Evolutionary conservation across 2,888 invertebrate species (phyloP), one percentile per base, ranked within the genome.

Genomic region (Microchrysa polita): DNA sequence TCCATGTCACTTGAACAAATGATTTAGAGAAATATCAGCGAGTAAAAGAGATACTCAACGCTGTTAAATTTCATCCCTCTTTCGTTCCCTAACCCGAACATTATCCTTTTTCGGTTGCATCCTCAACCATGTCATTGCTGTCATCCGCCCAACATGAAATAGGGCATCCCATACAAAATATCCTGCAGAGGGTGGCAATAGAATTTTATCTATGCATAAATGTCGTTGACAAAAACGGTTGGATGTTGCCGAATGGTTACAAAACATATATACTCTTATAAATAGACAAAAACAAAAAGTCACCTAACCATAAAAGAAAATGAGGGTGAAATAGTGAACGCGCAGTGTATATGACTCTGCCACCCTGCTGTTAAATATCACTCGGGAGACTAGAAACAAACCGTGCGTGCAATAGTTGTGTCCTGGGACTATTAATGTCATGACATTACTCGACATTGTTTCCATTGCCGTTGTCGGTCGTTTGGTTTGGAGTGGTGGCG

Each of bases 291-390:
- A 16, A 65, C 65, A 65, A 57, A 53, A 23, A 75, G 74, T 72
- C 74, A 74, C 65, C 73, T 74, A 67, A 73, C 74, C 74, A 73
- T 74, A 73, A 73, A 75, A 73, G 60, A 40, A 73, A 42, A 73
- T 69, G 74, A 76, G 74, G 76, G 74, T 72, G 71, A 73, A 34
- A 74, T 63, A 61, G 72, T 34, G 27, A 5, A 34, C 67, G 72
- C 55, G n/a, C n/a, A n/a, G n/a, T 55, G 61, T 40, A 22, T 67
- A 23, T n/a, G 40, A 12, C 61, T 34, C 42, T 67, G 72, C 75
- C 74, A 74, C 76, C 77, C 76, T 71, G 77, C 77, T 78, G 77
- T 77, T 74, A 74, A 77, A 78, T 77, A 77, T 78, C 77, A 78
- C 78, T 77, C 78, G 65, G 71, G 78, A 78, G 78, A 75, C 61